Conservation (phyloP, 2,113 vertebrate genomes). For the Sphaerodactylus townsendi region DNA sequence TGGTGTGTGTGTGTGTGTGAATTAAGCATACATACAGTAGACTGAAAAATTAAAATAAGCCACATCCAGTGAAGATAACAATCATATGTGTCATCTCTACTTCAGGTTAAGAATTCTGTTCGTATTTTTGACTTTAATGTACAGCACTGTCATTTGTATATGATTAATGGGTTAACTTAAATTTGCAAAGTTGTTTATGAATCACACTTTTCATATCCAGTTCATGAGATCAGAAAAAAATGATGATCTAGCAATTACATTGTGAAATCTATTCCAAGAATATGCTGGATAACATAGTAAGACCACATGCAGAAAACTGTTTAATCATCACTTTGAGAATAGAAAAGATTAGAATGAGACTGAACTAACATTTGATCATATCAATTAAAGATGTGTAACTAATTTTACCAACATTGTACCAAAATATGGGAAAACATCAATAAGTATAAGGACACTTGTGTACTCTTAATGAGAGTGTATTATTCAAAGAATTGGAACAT, state of each 20-base stretch:
- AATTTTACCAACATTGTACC: neutral
- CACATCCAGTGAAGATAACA: neutral
- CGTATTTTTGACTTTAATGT: neutral
- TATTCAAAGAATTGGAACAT: neutral
- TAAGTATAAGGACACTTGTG: neutral
- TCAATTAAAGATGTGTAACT: neutral
- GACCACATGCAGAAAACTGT: neutral
- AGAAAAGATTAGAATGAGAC: neutral
- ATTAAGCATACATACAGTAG: neutral
- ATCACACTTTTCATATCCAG: slow-evolving; percentile 11
- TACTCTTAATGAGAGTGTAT: neutral
- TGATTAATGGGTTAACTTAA: slow-evolving; percentile 48
- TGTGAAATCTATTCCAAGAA: neutral
- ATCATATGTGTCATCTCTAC: neutral
- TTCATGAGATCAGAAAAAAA: slow-evolving; percentile 24
- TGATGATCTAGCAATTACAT: neutral
- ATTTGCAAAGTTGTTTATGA: slow-evolving; percentile 43
- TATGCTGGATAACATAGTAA: neutral
- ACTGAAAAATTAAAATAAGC: neutral
- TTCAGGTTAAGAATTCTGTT: neutral
- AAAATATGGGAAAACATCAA: neutral
- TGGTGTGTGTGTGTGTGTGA: neutral
- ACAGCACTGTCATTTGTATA: neutral
- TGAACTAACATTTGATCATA: neutral
- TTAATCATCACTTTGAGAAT: neutral